Evolutionary conservation across 2,888 invertebrate genomes (phyloP), one percentile per base, ranked within the genome.

Genomic region (Pandemis cinnamomeana): DNA sequence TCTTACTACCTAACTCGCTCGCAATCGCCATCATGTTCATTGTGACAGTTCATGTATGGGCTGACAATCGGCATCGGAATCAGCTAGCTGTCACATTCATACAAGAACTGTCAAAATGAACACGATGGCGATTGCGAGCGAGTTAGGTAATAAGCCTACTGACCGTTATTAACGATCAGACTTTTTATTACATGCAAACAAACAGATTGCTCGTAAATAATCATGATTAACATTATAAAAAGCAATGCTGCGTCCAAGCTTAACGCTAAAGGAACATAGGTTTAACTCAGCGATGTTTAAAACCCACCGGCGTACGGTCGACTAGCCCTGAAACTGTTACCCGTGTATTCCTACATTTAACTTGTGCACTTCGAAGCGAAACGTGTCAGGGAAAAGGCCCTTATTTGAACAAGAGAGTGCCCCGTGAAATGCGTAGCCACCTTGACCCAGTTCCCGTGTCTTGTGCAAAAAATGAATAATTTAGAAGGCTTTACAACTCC

Each of bases 381-480:
- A 41, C 55, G 63, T 36, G 36, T 36, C 84, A 82, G 81, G 82
- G 84, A 86, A 89, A 87, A 84, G 84, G 82, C 82, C 87, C 86
- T 84, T 89, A 86, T 89, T 91, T 88, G 85, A 83, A 82, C 82
- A 83, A 80, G 82, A 84, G 80, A 81, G 81, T 81, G 80, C 82
- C 81, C 82, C 82, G 78, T 80, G 82, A 86, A 87, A 89, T 89
- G 88, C 88, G 87, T 89, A 48, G 27, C 82, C 82, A 80, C 83
- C 75, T 77, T 77, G 75, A 75, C 75, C 75, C 55, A 75, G 58
- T 75, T 72, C 55, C 69, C 61, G 58, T 48, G 58, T 72, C 70
- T 71, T 67, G 55, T 15, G 71, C 60, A 75, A 72, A 71, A 75
- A 71, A 63, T 68, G 51, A 71, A 73, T 51, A 64, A 73, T 73